Percentiles rank a stretch among this genome's conserved stretches.
These are phyloP conservation scores for Mythimna ferrago DNA, from an alignment of 2,888 invertebrate species.

Conservation along the genomic window DNA sequence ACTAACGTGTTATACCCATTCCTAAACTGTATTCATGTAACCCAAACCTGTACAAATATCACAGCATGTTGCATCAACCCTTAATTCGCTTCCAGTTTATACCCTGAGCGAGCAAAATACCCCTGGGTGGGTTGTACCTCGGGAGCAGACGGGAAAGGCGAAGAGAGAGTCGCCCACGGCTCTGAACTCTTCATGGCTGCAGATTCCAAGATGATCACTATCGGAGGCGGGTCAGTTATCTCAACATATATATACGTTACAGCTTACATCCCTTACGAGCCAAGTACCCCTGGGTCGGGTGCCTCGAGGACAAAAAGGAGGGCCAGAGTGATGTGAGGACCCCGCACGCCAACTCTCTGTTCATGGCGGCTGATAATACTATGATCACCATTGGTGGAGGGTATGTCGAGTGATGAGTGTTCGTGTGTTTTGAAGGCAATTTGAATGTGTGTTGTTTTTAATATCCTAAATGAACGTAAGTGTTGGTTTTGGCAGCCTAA, in stretches of 20 bases:
- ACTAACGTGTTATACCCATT: not conserved
- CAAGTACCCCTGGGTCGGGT: constrained; percentile 98
- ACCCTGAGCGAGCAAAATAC: constrained; percentile 97
- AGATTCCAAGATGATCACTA: constrained; percentile 98
- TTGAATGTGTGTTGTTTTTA: constrained; percentile 26
- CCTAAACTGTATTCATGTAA: constrained; percentile 19
- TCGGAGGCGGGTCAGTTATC: constrained; percentile 97
- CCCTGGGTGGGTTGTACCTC: constrained; percentile 96
- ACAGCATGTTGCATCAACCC: constrained; percentile 66
- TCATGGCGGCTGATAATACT: constrained; percentile 98
- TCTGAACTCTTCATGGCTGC: constrained; percentile 99
- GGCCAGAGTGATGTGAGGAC: constrained; percentile 76
- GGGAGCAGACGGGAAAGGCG: constrained; percentile 79
- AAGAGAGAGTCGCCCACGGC: constrained; percentile 94
- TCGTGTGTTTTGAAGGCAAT: constrained; percentile 10
- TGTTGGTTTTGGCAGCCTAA: constrained; percentile 5
- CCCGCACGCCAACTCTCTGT: constrained; percentile 95
- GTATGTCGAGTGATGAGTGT: constrained; percentile 90
- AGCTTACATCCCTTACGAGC: constrained; percentile 94
- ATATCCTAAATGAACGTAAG: not conserved
- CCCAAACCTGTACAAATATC: constrained; percentile 45
- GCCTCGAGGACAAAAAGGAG: constrained; percentile 90
- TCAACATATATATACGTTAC: constrained; percentile 57
- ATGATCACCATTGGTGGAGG: constrained; percentile 99
- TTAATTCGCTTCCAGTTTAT: constrained; percentile 88